Percentiles rank a stretch among this genome's conserved stretches.
Conservation (phyloP, 1,140 invertebrate species). For the Drosophila asahinai region DNA sequence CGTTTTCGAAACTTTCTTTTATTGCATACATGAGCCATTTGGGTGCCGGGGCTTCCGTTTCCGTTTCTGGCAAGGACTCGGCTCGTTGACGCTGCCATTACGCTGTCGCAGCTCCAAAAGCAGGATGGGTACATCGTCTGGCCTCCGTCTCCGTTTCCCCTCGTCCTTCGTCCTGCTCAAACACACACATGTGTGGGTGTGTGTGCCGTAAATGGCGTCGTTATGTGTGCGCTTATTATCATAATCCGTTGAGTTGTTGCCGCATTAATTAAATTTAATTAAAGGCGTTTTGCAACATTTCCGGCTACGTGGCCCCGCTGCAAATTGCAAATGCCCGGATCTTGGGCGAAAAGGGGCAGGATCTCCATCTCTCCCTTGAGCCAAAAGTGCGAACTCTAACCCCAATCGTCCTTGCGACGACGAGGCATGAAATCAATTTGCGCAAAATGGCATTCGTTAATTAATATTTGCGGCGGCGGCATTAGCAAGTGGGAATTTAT, state of each 20-base stretch:
- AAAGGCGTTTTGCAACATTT: slow-evolving; percentile 82
- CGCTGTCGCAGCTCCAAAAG: slow-evolving; percentile 62
- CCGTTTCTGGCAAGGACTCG: slow-evolving; percentile 57
- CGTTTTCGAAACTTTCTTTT: slow-evolving; percentile 84
- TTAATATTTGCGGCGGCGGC: slow-evolving; percentile 69
- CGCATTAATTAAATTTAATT: slow-evolving; percentile 85
- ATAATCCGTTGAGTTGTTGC: slow-evolving; percentile 83
- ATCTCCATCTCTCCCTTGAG: background rate
- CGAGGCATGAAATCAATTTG: slow-evolving; percentile 67
- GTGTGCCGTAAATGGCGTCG: slow-evolving; percentile 66
- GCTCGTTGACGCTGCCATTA: slow-evolving; percentile 81
- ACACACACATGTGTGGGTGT: slow-evolving; percentile 62
- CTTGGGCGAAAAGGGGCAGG: background rate
- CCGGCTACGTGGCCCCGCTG: slow-evolving; percentile 65
- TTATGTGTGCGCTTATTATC: slow-evolving; percentile 83
- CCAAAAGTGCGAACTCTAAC: slow-evolving; percentile 10
- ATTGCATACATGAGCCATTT: slow-evolving; percentile 84
- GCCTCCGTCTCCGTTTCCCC: background rate
- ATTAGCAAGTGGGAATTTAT: slow-evolving; percentile 63
- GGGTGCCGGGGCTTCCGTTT: slow-evolving; percentile 74
- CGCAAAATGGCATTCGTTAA: slow-evolving; percentile 59
- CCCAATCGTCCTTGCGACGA: slow-evolving; percentile 22
- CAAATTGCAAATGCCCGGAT: slow-evolving; percentile 63
- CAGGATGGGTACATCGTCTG: slow-evolving; percentile 60
- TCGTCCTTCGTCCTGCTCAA: slow-evolving; percentile 5